Base-by-base conservation (phyloP, 2,797 vertebrate species). In the Clarias platycephalus region DNA sequence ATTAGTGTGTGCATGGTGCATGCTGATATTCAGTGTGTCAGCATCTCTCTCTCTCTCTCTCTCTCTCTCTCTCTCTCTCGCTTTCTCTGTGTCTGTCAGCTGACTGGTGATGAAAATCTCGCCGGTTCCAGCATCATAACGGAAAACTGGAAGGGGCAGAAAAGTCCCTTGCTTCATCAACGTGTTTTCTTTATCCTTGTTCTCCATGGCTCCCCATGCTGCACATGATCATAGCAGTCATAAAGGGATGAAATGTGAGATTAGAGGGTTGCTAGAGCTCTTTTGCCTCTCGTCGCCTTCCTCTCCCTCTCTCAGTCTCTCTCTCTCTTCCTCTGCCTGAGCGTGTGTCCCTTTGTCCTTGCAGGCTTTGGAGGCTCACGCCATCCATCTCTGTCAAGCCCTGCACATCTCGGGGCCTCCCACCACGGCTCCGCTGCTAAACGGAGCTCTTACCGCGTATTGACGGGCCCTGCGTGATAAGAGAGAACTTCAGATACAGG, bases 351-450 rank as follows among this genome's bases (percentile, higher is more conserved):
- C 94, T 97, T 97, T 93, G 96, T 97, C 97, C 96, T 99, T 98
- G 95, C 93, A 94, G 88, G 91, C 90, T 94, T 91, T 90, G 90
- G 90, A 94, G 93, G 91, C 91, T 90, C 76, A 89, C 90, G 93
- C 93, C 95, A 97, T 98, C 96, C 96, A 95, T 98, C 97, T 98
- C 92, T 97, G 96, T 97, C 97, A 97, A 91, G 91, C 81, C 82
- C 86, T 74, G 60, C 91, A 91, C 91, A 92, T 95, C 93, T 93
- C 90, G 93, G 92, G 91, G 92, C 91, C 90, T 93, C 92, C 91
- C 91, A 89, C 92, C 91, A 90, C 83, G 90, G 89, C 81, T 89
- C 91, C 89, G 89, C 87, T 91, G 91, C 92, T 96, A 95, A 96
- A 96, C 94, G 93, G 93, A 95, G 95, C 89, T 86, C 58, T 96